These are phyloP conservation scores for Thinocorus orbignyianus DNA, from an alignment of 2,113 vertebrate species.

Conservation along the genomic window DNA sequence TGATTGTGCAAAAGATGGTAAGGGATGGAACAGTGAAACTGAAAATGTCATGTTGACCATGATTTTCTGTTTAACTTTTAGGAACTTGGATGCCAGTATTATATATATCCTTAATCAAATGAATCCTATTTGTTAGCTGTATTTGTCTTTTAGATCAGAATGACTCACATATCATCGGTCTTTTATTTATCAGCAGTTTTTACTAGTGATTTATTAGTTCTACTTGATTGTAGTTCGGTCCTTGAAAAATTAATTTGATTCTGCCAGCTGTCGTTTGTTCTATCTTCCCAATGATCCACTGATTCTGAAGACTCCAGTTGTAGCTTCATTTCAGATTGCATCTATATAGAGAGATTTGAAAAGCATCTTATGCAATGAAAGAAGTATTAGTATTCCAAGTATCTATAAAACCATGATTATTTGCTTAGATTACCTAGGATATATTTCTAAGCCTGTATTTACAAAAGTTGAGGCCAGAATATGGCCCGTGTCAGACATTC, in stretches of 20 bases:
- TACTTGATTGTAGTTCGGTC: neutral
- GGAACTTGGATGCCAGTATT: neutral
- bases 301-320: neutral
- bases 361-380: neutral
- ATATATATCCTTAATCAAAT: neutral
- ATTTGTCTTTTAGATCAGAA: neutral
- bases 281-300: neutral
- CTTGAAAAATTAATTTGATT: neutral
- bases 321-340: neutral
- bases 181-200: neutral
- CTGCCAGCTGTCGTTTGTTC: neutral
- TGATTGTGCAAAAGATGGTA: neutral
- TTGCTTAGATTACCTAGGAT: neutral
- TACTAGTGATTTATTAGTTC: neutral
- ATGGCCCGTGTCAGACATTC: neutral
- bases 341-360: neutral
- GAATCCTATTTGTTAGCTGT: neutral
- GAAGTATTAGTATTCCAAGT: neutral
- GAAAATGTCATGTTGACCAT: neutral
- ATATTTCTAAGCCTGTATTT: neutral
- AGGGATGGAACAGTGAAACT: neutral
- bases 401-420: neutral
- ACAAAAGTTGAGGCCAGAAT: neutral
- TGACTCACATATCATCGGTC: neutral
- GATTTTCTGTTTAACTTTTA: neutral